These are phyloP conservation scores for Merodon equestris DNA, from an alignment of 2,888 invertebrate genomes.

Conservation along the genomic window DNA sequence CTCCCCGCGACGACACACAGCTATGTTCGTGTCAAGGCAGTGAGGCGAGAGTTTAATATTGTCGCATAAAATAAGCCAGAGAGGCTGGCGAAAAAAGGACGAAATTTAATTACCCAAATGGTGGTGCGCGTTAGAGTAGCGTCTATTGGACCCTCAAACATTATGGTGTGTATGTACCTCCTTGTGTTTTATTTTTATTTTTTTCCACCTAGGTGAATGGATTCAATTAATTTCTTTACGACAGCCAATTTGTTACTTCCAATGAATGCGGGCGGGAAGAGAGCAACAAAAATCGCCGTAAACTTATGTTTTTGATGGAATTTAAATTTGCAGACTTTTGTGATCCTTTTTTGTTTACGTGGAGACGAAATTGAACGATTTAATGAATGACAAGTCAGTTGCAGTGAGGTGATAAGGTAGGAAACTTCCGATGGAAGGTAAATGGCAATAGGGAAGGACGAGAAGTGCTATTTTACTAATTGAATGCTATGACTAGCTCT, in stretches of 20 bases:
- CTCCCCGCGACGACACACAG: not conserved
- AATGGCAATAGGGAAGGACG: no score
- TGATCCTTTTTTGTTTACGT: no score
- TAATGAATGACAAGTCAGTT: no score
- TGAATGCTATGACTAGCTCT: no score
- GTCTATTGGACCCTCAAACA: slow-evolving; percentile 40
- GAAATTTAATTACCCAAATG: slow-evolving; percentile 45
- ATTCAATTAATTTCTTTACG: slow-evolving; percentile 54
- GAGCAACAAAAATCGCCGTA: not conserved
- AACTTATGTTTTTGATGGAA: slow-evolving; percentile 13
- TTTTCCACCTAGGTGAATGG: slow-evolving; percentile 19
- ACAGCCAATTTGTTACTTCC: slow-evolving; percentile 45
- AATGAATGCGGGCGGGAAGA: slow-evolving; percentile 28
- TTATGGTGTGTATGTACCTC: slow-evolving; percentile 12
- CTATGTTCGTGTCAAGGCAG: slow-evolving; percentile 40
- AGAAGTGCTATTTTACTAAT: no score
- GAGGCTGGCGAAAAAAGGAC: slow-evolving; percentile 1
- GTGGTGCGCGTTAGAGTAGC: slow-evolving; percentile 13
- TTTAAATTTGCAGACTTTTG: not conserved
- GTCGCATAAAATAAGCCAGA: slow-evolving; percentile 18
- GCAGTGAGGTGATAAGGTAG: no score
- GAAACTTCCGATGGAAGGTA: no score
- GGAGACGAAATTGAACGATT: no score
- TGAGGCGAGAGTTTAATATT: slow-evolving; percentile 35
- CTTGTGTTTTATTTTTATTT: not conserved